Conservation (phyloP, 2,888 invertebrate genomes). For the Theodoxus fluviatilis region DNA sequence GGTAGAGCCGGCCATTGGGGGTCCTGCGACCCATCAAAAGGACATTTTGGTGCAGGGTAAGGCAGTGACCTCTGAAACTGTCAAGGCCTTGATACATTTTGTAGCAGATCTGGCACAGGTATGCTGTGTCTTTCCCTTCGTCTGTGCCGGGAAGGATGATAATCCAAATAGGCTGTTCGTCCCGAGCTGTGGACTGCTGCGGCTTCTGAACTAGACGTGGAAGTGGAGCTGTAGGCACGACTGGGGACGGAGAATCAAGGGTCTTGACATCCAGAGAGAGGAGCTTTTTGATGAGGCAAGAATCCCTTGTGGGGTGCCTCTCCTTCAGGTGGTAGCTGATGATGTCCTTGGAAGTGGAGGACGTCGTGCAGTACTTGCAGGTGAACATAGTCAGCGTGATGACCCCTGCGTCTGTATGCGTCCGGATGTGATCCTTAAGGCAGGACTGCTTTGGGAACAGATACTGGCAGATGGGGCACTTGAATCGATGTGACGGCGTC, state of each 20-base stretch:
- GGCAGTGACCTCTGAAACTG: no score
- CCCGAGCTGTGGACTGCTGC: no score
- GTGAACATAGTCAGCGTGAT: conserved; percentile 36
- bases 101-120: conserved; percentile 23
- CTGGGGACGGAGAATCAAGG: no score
- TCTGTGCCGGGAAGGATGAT: no score
- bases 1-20: no score
- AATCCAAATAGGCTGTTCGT: no score
- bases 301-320: conserved; percentile 39
- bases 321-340: conserved; percentile 38
- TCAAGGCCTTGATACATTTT: conserved; percentile 20
- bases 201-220: no score
- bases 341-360: conserved; percentile 37
- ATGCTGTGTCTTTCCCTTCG: no score
- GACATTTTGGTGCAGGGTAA: no score
- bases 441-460: conserved; percentile 37
- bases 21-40: no score
- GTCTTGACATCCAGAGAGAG: no score
- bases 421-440: conserved; percentile 36
- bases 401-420: conserved; percentile 38
- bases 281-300: conserved; percentile 37
- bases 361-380: conserved; percentile 37
- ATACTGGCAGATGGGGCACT: conserved; percentile 38
- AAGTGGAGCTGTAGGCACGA: no score
- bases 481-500: conserved; percentile 35